These are phyloP conservation scores for Epinotia bilunana DNA, from an alignment of 2,888 invertebrate species.

Conservation along the genomic window DNA sequence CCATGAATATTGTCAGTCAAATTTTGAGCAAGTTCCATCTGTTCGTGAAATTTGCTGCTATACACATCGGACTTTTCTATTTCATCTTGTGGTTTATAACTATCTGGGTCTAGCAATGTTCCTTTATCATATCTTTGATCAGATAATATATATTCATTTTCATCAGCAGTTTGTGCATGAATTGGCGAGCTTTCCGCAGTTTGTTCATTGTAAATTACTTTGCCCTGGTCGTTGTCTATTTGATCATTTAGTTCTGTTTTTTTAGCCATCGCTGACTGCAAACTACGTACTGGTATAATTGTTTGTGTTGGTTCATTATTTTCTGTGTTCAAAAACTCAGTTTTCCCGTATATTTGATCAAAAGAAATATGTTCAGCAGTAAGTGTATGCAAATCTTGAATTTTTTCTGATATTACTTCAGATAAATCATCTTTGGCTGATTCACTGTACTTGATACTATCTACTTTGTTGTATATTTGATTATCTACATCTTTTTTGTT, in stretches of 20 bases:
- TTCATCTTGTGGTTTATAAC: background rate
- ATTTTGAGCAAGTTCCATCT: background rate
- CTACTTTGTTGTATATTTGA: background rate
- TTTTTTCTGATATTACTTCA: background rate
- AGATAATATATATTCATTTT: background rate
- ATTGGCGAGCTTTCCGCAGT: too few relatives aligned
- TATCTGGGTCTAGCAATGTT: background rate
- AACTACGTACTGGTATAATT: background rate
- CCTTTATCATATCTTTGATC: background rate
- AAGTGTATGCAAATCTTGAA: background rate
- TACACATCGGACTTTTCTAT: background rate
- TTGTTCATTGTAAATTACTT: background rate
- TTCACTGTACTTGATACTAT: background rate
- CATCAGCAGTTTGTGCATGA: background rate
- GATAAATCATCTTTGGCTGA: background rate
- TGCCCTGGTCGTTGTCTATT: conserved; percentile 1
- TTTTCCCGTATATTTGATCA: background rate
- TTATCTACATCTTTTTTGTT: background rate
- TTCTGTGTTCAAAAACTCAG: background rate
- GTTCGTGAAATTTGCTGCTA: background rate
- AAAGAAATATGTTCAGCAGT: background rate
- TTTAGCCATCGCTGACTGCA: background rate
- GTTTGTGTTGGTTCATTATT: background rate
- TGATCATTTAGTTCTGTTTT: background rate
- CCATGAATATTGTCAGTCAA: background rate